These are phyloP conservation scores for Forpus xanthops DNA, from an alignment of 2,797 vertebrate species.

Conservation along the genomic window DNA sequence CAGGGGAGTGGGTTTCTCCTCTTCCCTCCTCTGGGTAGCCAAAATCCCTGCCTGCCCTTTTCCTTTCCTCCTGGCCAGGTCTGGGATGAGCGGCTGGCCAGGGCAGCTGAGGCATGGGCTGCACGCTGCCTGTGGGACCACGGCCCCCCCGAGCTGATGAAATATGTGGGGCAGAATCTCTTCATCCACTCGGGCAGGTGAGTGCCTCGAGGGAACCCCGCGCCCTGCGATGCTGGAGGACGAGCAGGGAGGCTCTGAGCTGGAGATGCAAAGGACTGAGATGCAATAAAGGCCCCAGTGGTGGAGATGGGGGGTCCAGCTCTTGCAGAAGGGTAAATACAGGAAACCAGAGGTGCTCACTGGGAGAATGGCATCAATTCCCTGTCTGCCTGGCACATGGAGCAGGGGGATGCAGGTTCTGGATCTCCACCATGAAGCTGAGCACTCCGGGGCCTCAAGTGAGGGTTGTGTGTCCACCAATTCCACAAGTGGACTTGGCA, in stretches of 20 bases:
- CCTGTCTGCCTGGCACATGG: background rate
- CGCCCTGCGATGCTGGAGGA: rapidly evolving
- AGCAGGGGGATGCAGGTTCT: background rate
- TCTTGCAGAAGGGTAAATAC: background rate
- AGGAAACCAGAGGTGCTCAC: background rate
- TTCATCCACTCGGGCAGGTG: slow-evolving; percentile 87
- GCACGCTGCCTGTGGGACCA: slow-evolving; percentile 87
- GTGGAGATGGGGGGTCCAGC: background rate
- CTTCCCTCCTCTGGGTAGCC: background rate
- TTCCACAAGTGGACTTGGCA: background rate
- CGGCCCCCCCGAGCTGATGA: slow-evolving; percentile 83
- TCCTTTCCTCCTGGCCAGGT: slow-evolving; percentile 72
- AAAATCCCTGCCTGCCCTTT: background rate
- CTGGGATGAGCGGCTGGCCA: slow-evolving; percentile 87
- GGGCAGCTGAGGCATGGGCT: slow-evolving; percentile 86
- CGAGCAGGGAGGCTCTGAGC: background rate
- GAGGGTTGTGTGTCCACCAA: background rate
- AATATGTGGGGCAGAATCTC: slow-evolving; percentile 88
- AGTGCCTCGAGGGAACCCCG: background rate
- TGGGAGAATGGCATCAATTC: background rate
- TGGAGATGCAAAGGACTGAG: background rate
- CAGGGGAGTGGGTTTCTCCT: background rate
- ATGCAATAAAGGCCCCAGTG: rapidly evolving
- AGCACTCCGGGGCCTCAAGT: rapidly evolving
- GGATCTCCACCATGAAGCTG: background rate